A percentile compares a stretch with the other conserved stretches of the same genome.
These are phyloP conservation scores for Theristicus caerulescens DNA, from an alignment of 2,113 vertebrate genomes.

Conservation along the genomic window DNA sequence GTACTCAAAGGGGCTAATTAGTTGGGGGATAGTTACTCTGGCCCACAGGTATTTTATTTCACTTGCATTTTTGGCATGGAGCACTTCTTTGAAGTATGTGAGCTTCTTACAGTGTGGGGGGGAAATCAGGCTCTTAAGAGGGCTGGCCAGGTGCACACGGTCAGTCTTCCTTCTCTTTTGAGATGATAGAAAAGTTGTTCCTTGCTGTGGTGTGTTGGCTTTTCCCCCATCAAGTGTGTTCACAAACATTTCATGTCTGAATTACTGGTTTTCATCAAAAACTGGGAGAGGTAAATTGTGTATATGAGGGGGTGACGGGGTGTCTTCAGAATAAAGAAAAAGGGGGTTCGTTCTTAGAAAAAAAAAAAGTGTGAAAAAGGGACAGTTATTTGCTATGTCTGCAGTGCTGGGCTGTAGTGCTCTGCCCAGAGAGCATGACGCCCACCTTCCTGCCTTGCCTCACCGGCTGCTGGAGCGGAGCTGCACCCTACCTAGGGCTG, in stretches of 20 bases:
- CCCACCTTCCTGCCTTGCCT: neutral
- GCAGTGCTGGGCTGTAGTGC: neutral
- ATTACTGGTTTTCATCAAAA: neutral
- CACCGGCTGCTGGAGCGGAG: neutral
- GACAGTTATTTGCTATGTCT: no score
- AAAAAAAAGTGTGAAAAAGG: neutral
- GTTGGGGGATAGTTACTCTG: neutral
- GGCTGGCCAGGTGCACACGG: accelerated
- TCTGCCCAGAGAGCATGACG: no score
- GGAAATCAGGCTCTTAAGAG: neutral
- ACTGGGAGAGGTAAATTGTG: neutral
- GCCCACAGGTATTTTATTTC: neutral
- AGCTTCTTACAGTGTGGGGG: no score
- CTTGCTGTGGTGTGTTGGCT: neutral
- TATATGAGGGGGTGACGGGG: accelerated
- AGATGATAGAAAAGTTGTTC: neutral
- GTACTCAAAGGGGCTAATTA: no score
- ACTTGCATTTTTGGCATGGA: neutral
- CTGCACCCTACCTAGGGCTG: accelerated
- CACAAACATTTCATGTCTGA: neutral
- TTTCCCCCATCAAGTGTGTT: neutral
- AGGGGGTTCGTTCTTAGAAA: neutral
- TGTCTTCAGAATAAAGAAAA: neutral
- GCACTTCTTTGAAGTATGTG: no score
- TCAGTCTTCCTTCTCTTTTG: neutral